Evolutionary conservation across 2,113 vertebrate species (phyloP).

Genomic region (Sceloporus undulatus): DNA sequence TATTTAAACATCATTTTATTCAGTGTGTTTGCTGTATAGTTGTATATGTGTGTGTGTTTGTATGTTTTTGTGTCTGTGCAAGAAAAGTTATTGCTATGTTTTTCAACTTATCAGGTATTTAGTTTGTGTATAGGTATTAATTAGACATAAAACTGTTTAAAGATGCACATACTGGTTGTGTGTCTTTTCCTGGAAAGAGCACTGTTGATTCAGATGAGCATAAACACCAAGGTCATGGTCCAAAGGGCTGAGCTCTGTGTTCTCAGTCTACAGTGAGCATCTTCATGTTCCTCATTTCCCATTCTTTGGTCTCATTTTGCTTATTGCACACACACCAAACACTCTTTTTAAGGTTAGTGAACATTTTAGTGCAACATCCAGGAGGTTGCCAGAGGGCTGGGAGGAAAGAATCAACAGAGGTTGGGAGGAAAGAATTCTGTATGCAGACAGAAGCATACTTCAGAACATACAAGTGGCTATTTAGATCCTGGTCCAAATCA

Average conservation of each 20-base stretch:
- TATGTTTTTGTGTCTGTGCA: conserved; percentile 19
- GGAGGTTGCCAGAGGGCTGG: background rate
- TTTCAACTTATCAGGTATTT: conserved; percentile 4
- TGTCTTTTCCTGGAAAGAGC: background rate
- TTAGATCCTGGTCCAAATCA: background rate
- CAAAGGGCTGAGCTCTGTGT: too few relatives aligned
- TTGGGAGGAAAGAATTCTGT: background rate
- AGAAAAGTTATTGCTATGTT: background rate
- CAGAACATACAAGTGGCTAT: background rate
- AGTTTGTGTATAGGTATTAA: conserved; percentile 32
- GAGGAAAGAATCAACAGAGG: background rate
- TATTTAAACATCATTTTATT: background rate
- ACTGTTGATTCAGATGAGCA: background rate
- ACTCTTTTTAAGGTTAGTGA: background rate
- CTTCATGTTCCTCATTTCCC: background rate
- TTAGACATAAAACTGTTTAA: background rate
- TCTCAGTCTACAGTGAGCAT: too few relatives aligned
- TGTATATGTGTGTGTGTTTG: conserved; percentile 32
- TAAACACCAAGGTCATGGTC: background rate
- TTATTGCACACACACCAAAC: background rate
- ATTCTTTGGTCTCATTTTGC: background rate
- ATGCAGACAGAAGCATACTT: too few relatives aligned
- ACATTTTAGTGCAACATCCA: background rate
- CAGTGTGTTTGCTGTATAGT: conserved; percentile 36
- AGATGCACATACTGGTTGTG: background rate